A percentile compares a stretch with the other conserved stretches of the same genome.
Evolutionary conservation across 2,113 vertebrate genomes (phyloP).

Genomic region (Heloderma charlesbogerti): DNA sequence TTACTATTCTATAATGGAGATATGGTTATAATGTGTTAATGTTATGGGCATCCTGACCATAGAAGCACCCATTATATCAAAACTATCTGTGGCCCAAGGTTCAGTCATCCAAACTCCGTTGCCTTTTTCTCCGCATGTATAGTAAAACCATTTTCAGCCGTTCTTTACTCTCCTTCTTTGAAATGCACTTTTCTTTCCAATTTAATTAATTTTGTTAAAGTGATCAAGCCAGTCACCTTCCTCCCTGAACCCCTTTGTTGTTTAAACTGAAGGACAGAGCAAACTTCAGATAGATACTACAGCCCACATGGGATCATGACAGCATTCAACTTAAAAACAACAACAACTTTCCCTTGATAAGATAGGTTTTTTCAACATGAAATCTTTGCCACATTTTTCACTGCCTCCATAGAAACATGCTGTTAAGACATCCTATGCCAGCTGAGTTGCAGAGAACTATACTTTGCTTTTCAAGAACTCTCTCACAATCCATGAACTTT

Average conservation of each 20-base stretch:
- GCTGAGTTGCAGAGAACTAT: background rate
- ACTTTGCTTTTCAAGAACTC: background rate
- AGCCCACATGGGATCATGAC: background rate
- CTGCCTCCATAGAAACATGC: background rate
- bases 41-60: background rate
- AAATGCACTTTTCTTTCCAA: background rate
- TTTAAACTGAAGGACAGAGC: background rate
- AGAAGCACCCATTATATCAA: background rate
- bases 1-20: background rate
- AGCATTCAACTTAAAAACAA: too few relatives aligned
- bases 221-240: background rate
- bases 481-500: background rate
- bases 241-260: background rate
- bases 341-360: background rate
- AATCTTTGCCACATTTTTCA: background rate
- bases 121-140: background rate
- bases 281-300: background rate
- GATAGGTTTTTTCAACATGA: background rate
- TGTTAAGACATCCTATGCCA: background rate
- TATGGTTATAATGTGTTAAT: background rate
- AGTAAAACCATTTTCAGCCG: background rate
- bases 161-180: background rate
- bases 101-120: background rate
- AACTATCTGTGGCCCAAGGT: background rate
- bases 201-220: background rate